A percentile compares a stretch with the other conserved stretches of the same genome.
Conservation (phyloP, 2,888 invertebrate genomes). For the Drosophila sordidula region DNA sequence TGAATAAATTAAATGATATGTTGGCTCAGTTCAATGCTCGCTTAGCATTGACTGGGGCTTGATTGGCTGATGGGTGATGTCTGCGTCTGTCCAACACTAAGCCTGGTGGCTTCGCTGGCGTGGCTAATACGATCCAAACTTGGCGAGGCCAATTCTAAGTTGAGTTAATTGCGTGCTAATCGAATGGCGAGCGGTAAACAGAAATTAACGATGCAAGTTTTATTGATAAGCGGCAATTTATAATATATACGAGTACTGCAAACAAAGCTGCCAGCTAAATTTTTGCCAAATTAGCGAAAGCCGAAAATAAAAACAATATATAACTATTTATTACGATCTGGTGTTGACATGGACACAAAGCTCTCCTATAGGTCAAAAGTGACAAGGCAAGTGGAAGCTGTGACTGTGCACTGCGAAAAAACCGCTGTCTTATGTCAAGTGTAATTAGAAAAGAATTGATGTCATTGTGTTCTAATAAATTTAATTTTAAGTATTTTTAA, state of each 20-base stretch:
- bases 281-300: slow-evolving; percentile 22
- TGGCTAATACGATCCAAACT: slow-evolving; percentile 22
- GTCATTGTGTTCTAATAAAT: too few relatives aligned
- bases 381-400: slow-evolving; percentile 19
- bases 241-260: slow-evolving; percentile 7
- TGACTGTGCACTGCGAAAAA: slow-evolving; percentile 1
- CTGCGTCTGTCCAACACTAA: slow-evolving; percentile 5
- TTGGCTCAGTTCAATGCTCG: slow-evolving; percentile 46
- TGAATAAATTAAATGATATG: slow-evolving; percentile 34
- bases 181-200: slow-evolving; percentile 38
- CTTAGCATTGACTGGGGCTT: slow-evolving; percentile 44
- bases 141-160: slow-evolving; percentile 42
- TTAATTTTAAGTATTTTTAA: too few relatives aligned
- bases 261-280: slow-evolving; percentile 2
- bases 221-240: slow-evolving; percentile 43
- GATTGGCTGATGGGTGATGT: slow-evolving; percentile 24
- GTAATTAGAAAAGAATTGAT: too few relatives aligned
- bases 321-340: slow-evolving; percentile 16
- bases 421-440: too few relatives aligned
- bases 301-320: slow-evolving; percentile 8
- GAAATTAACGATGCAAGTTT: slow-evolving; percentile 53
- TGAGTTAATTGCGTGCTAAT: slow-evolving; percentile 57
- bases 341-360: slow-evolving; percentile 3
- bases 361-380: slow-evolving; percentile 43
- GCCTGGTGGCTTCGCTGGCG: slow-evolving; percentile 7